Base-by-base conservation (phyloP, 1,140 invertebrate species). In the Pteromalus puparum region DNA sequence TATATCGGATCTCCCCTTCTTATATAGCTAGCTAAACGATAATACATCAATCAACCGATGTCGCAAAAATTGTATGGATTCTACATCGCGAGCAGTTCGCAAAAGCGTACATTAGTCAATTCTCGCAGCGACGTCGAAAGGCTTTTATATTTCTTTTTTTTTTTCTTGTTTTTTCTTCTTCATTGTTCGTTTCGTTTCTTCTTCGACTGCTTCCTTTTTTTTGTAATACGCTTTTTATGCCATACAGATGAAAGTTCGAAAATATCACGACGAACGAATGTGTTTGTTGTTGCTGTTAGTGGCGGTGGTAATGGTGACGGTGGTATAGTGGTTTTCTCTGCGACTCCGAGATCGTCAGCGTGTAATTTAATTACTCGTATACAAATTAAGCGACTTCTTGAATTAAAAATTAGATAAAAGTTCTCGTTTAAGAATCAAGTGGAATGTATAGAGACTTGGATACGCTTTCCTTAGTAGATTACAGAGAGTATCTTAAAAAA, bases 1-100 rank as follows among this genome's bases (percentile, higher is more conserved):
- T n/a, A n/a, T n/a, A 68, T 73, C 24, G 82, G 77, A 84, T 81
- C 78, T 81, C 79, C 77, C 73, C 73, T 73, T 86, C 77, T 85
- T 86, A 83, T 85, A 88, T 87, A 88, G 85, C 87, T 87, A 90
- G 89, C 85, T 88, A 88, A 90, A 90, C 87, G 85, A 90, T 87
- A 87, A 90, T 90, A 90, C 88, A 90, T 90, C 86, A 87, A 90
- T 88, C 84, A 81, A 87, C 87, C 77, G 78, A 88, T 87, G 84
- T 86, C 82, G 82, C 78, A 34, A 85, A 81, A 85, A 76, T 87
- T 87, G 85, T 80, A 42, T 86, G 75, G 87, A 89, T 86, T 84
- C 85, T 89, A 86, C 81, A 74, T 85, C 75, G 84, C 82, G 80
- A 86, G 76, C 84, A 83, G 87, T 87, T 82, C 86, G 84, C 90